Evolutionary conservation across 2,113 vertebrate genomes (phyloP).

Genomic region (Limnothrissa miodon): DNA sequence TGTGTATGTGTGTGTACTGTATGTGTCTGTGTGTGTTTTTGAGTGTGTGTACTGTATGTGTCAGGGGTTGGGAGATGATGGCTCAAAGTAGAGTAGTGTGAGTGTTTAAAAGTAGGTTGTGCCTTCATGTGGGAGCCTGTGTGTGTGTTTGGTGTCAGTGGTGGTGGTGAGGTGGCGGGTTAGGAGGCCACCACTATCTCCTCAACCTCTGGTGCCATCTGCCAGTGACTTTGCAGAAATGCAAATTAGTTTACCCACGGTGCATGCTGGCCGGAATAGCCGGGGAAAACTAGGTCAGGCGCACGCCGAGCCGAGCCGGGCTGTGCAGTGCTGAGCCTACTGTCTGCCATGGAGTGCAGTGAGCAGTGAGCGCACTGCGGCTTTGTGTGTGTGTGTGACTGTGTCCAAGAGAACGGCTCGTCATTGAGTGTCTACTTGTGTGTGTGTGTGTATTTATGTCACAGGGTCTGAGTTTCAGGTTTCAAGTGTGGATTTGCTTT

Average conservation of each 20-base stretch:
- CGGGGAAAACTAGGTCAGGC: conserved; percentile 60
- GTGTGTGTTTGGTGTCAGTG: conserved; percentile 18
- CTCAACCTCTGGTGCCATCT: conserved; percentile 55
- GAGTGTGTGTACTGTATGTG: no score
- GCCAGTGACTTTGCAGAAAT: conserved; percentile 64
- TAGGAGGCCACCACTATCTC: conserved; percentile 38
- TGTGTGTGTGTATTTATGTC: background rate
- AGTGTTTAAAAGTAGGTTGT: no score
- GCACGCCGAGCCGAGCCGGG: conserved; percentile 16
- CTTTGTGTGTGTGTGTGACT: conserved; percentile 20
- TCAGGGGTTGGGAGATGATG: background rate
- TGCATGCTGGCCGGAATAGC: conserved; percentile 47
- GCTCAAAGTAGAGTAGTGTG: background rate
- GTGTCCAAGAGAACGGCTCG: background rate
- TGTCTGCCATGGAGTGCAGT: conserved; percentile 11
- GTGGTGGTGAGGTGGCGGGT: conserved; percentile 20
- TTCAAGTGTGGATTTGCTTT: no score
- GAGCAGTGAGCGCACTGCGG: background rate
- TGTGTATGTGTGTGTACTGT: background rate
- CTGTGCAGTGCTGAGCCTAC: background rate
- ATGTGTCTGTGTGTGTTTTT: background rate
- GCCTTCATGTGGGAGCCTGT: background rate
- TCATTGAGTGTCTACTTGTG: background rate
- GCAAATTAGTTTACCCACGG: conserved; percentile 52
- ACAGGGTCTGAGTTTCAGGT: background rate